Conservation (phyloP, 2,888 invertebrate genomes). For the Ceratothoa steindachneri region DNA sequence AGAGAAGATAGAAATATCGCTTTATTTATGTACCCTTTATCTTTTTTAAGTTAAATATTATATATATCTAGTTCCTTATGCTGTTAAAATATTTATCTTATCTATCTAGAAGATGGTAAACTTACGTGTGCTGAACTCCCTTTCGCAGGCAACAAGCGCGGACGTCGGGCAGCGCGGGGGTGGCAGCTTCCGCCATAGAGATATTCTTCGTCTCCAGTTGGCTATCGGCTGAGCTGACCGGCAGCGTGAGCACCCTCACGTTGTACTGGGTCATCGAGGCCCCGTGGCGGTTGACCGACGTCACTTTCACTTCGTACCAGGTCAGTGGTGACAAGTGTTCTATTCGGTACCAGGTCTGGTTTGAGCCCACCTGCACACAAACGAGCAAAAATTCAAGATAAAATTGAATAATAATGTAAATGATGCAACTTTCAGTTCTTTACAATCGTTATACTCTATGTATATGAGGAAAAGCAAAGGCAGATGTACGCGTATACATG, state of each 20-base stretch:
- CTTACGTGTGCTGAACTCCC: constrained; percentile 66
- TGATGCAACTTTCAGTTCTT: neutral
- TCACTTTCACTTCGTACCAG: constrained; percentile 75
- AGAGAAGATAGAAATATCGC: neutral
- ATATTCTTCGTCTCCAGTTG: no score
- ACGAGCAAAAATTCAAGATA: neutral
- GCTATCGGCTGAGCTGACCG: constrained; percentile 57
- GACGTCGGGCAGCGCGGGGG: constrained; percentile 71
- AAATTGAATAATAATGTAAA: neutral
- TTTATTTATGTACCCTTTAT: no score
- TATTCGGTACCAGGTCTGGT: constrained; percentile 61
- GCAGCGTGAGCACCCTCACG: constrained; percentile 64
- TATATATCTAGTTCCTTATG: no score
- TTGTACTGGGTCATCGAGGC: constrained; percentile 71
- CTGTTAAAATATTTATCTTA: neutral
- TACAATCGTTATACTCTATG: neutral
- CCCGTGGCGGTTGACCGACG: constrained; percentile 69
- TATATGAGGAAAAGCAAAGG: constrained; percentile 10
- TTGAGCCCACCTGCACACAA: constrained; percentile 57
- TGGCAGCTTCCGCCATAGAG: constrained; percentile 20
- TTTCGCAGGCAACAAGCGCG: constrained; percentile 67
- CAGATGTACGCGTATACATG: constrained; percentile 10
- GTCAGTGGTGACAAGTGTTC: constrained; percentile 69
- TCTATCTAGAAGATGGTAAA: constrained; percentile 17
- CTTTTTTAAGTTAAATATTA: no score